phyloP scores from a whole-genome alignment of 2,797 vertebrate species.

The Ibycter americanus region DNA sequence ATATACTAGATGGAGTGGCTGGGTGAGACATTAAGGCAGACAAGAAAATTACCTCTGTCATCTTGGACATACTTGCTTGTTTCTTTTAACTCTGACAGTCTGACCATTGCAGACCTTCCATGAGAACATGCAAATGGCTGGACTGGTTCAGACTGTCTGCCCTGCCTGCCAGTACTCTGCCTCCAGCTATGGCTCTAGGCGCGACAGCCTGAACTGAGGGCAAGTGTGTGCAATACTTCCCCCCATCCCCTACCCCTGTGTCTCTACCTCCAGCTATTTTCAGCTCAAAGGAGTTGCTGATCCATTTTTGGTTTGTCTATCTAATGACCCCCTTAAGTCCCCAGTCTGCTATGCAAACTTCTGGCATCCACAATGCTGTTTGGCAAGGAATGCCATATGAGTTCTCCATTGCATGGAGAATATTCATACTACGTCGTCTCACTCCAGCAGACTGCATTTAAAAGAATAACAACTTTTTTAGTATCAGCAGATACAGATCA shows the following conservation, averaged over 20 bases:
- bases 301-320: background rate
- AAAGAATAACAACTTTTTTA: background rate
- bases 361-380: background rate
- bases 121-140: background rate
- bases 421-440: background rate
- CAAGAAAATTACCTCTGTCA: background rate
- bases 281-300: background rate
- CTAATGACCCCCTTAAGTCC: background rate
- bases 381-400: background rate
- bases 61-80: background rate
- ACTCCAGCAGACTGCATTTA: background rate
- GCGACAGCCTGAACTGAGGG: accelerated
- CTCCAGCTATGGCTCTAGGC: accelerated
- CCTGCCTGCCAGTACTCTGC: background rate
- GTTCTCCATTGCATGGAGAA: background rate
- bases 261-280: background rate
- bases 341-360: background rate
- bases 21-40: background rate
- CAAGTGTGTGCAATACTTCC: accelerated
- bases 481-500: background rate
- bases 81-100: background rate
- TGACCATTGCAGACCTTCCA: background rate
- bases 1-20: background rate
- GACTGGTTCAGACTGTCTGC: accelerated
- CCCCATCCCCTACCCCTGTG: accelerated